Evolutionary conservation across 2,888 invertebrate species (phyloP).

Genomic region (Oithona nana): DNA sequence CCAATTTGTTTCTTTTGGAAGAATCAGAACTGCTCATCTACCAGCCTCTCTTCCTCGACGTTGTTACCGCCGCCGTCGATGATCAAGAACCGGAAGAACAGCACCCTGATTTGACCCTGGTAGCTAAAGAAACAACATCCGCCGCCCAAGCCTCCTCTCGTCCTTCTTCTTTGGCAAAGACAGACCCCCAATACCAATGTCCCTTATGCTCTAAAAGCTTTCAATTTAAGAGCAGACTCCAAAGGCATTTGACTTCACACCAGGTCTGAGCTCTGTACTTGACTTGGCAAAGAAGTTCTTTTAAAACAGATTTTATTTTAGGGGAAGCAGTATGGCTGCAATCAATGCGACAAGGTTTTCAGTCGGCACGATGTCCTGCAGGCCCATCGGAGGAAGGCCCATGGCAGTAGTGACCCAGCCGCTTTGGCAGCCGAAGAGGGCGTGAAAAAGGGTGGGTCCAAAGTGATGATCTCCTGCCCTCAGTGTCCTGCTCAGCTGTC

Average conservation of each 20-base stretch:
- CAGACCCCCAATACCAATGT: not conserved
- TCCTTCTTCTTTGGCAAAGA: too few relatives aligned
- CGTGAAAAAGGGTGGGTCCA: not conserved
- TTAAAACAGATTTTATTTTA: too few relatives aligned
- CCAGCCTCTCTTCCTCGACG: not conserved
- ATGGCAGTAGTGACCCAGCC: too few relatives aligned
- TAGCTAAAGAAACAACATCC: too few relatives aligned
- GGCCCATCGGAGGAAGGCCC: not conserved
- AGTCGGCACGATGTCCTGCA: not conserved
- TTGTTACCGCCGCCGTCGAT: not conserved
- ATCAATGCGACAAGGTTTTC: constrained; percentile 4
- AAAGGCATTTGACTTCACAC: not conserved
- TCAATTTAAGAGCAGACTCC: not conserved
- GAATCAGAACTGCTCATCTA: not conserved
- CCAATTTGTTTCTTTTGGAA: not conserved
- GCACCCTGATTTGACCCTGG: too few relatives aligned
- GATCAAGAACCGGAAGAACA: not conserved
- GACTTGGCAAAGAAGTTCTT: not conserved
- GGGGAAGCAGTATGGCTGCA: not conserved
- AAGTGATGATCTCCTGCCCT: not conserved
- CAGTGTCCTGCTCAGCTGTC: not conserved
- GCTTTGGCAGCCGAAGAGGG: not conserved
- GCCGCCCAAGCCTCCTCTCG: too few relatives aligned
- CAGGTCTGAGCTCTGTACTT: not conserved
- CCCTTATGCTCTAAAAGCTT: not conserved